A percentile compares a stretch with the other conserved stretches of the same genome.
Conservation (phyloP, 2,888 invertebrate genomes). For the Tetheella fluctuosa region DNA sequence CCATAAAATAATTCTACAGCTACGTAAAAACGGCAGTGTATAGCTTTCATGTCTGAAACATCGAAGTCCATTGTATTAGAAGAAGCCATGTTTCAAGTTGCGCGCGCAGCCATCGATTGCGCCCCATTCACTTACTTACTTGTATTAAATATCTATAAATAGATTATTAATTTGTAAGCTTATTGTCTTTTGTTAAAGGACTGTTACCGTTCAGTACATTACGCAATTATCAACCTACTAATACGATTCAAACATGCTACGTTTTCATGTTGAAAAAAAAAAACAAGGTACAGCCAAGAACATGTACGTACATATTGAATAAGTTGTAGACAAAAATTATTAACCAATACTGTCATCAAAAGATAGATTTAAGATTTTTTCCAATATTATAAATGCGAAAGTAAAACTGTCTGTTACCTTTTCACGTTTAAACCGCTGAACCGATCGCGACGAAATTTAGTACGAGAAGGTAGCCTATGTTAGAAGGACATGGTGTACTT, state of each 20-base stretch:
- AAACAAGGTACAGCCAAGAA: background rate
- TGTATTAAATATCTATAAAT: constrained; percentile 60
- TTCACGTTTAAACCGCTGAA: too few relatives aligned
- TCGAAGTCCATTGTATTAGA: constrained; percentile 21
- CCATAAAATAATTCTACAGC: background rate
- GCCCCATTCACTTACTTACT: constrained; percentile 57
- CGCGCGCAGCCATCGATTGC: constrained; percentile 79
- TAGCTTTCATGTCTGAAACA: background rate
- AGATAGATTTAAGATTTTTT: too few relatives aligned
- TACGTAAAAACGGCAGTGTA: constrained; percentile 37
- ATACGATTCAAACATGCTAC: background rate
- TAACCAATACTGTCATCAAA: too few relatives aligned
- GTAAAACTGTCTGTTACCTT: too few relatives aligned
- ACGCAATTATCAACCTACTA: constrained; percentile 25
- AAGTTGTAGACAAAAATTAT: background rate
- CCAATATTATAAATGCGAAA: too few relatives aligned
- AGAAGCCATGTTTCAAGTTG: constrained; percentile 64
- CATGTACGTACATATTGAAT: background rate
- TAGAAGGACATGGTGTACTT: too few relatives aligned
- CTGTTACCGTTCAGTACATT: constrained; percentile 30
- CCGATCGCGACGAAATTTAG: too few relatives aligned
- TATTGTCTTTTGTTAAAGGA: constrained; percentile 49
- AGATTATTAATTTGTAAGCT: constrained; percentile 67
- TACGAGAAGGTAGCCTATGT: too few relatives aligned
- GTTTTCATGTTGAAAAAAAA: background rate